Percentiles rank a stretch among this genome's conserved stretches.
These are phyloP conservation scores for Centropristis striata DNA, from an alignment of 2,113 vertebrate genomes.

Conservation along the genomic window DNA sequence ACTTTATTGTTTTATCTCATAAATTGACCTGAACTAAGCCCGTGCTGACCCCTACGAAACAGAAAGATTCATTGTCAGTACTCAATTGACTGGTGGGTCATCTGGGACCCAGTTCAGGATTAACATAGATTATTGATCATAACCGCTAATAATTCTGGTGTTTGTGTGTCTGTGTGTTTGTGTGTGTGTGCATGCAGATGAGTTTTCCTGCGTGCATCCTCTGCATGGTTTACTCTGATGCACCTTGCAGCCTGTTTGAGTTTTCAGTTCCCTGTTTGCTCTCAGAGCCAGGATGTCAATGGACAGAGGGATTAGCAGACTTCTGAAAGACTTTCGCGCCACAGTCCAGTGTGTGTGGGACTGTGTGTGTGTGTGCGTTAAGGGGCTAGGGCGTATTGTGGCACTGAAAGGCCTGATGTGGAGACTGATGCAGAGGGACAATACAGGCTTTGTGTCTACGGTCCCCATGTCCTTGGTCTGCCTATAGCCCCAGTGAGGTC, in stretches of 20 bases:
- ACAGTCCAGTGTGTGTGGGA: constrained; percentile 49
- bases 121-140: constrained; percentile 43
- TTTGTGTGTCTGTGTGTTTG: not conserved
- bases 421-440: constrained; percentile 80
- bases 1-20: not conserved
- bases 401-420: constrained; percentile 80
- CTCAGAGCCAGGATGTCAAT: constrained; percentile 47
- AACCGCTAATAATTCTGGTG: not conserved
- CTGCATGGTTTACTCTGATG: not conserved
- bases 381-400: constrained; percentile 68
- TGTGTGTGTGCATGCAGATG: not conserved
- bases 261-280: constrained; percentile 35
- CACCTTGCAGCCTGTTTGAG: not conserved
- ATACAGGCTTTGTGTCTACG: constrained; percentile 80
- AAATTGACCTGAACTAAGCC: not conserved
- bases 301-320: constrained; percentile 73
- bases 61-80: not conserved
- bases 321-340: constrained; percentile 74
- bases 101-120: constrained; percentile 30
- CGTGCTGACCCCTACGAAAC: not conserved
- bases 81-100: constrained; percentile 3
- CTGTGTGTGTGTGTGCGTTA: constrained; percentile 13
- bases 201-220: not conserved
- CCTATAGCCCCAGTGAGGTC: constrained; percentile 59
- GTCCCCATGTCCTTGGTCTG: constrained; percentile 69